Percentiles rank a stretch among this genome's conserved stretches.
Evolutionary conservation across 2,113 vertebrate species (phyloP).

Genomic region (Bubo blakistoni): DNA sequence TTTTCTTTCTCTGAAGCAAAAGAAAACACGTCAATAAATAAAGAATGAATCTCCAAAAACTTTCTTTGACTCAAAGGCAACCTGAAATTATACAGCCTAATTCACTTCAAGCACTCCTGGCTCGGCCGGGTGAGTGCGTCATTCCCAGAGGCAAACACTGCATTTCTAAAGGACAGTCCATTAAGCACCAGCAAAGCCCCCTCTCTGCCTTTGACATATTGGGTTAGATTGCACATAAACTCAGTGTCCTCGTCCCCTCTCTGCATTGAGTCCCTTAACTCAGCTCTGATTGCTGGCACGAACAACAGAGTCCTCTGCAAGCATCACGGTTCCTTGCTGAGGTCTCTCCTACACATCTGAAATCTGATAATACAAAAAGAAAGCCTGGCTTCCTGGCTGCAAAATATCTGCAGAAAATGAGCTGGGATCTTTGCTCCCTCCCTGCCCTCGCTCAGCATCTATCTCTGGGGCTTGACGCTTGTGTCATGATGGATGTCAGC

Average conservation of each 20-base stretch:
- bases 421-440: background rate
- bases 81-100: slow-evolving; percentile 50
- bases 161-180: slow-evolving; percentile 4
- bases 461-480: background rate
- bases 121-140: background rate
- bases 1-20: slow-evolving; percentile 42
- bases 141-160: background rate
- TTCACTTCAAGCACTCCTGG: slow-evolving; percentile 29
- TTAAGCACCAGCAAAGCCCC: background rate
- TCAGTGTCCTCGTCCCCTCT: background rate
- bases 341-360: background rate
- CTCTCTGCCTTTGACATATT: background rate
- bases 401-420: background rate
- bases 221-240: background rate
- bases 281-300: background rate
- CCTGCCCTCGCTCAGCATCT: background rate
- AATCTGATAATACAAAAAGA: background rate
- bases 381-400: background rate
- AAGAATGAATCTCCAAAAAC: background rate
- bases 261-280: background rate
- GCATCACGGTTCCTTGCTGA: background rate
- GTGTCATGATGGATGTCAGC: background rate
- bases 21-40: slow-evolving; percentile 31
- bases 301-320: background rate
- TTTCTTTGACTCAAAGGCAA: slow-evolving; percentile 25